phyloP scores from a whole-genome alignment of 1,140 invertebrate genomes.

The Drosophila tristis region DNA sequence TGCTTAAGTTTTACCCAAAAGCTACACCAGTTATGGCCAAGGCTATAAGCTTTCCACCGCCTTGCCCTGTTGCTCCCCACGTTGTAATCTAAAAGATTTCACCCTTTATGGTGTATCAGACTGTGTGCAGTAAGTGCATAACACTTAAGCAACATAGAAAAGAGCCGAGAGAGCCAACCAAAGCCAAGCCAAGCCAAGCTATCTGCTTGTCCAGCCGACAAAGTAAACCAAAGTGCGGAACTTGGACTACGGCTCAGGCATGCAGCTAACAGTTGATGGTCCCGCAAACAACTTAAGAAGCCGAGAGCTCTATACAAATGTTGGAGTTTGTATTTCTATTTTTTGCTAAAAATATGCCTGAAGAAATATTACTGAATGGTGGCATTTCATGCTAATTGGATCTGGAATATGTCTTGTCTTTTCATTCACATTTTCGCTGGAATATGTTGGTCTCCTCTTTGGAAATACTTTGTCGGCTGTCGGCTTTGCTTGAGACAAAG shows the following conservation, averaged over 20 bases:
- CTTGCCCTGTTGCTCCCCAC: conserved; percentile 33
- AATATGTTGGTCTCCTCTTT: not conserved
- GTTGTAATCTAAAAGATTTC: conserved; percentile 77
- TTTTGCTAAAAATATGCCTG: too few relatives aligned
- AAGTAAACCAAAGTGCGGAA: conserved; percentile 35
- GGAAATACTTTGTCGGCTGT: conserved; percentile 60
- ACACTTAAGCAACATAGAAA: conserved; percentile 75
- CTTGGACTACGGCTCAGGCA: not conserved
- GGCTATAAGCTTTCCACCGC: conserved; percentile 48
- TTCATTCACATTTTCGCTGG: not conserved
- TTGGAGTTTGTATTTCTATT: too few relatives aligned
- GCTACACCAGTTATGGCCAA: conserved; percentile 64
- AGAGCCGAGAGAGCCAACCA: conserved; percentile 50
- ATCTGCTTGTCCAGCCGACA: conserved; percentile 42
- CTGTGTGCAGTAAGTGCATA: conserved; percentile 66
- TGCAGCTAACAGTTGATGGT: too few relatives aligned
- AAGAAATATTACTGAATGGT: too few relatives aligned
- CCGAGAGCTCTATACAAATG: too few relatives aligned
- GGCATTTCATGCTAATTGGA: not conserved
- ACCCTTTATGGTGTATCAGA: conserved; percentile 56
- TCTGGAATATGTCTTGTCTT: too few relatives aligned
- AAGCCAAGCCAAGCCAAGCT: not conserved
- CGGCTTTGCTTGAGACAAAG: conserved; percentile 33
- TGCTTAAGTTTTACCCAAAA: conserved; percentile 71
- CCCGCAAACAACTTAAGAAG: not conserved